Percentiles rank a stretch among this genome's conserved stretches.
Conservation (phyloP, 2,888 invertebrate species). For the Caenorhabditis sp. region DNA sequence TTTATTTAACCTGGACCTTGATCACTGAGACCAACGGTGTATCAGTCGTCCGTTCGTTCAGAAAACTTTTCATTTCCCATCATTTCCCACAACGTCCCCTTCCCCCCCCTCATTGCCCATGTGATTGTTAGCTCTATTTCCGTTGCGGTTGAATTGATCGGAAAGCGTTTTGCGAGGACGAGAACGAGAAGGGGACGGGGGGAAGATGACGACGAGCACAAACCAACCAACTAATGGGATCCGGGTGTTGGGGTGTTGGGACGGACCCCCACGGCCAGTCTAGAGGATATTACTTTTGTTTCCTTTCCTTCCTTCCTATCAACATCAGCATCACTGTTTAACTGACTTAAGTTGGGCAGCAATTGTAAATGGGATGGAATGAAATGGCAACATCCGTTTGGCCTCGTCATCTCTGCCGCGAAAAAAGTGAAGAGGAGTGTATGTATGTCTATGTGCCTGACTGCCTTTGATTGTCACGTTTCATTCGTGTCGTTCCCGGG, state of each 20-base stretch:
- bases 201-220: conserved; percentile 17
- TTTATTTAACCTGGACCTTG: conserved; percentile 56
- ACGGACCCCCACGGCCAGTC: too few relatives aligned
- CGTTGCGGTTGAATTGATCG: conserved; percentile 12
- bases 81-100: too few relatives aligned
- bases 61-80: neutral
- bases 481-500: conserved; percentile 51
- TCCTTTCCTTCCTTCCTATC: neutral
- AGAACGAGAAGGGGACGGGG: too few relatives aligned
- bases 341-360: too few relatives aligned
- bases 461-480: conserved; percentile 51
- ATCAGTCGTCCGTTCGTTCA: conserved; percentile 30
- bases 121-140: conserved; percentile 16
- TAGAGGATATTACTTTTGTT: conserved; percentile 3
- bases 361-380: too few relatives aligned
- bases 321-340: too few relatives aligned
- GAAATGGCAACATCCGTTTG: conserved; percentile 2
- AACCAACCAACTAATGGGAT: conserved; percentile 8
- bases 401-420: too few relatives aligned
- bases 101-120: neutral
- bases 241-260: neutral
- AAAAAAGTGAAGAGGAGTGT: neutral
- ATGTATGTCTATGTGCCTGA: conserved; percentile 6
- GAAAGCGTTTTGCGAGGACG: neutral
- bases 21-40: conserved; percentile 43